Evolutionary conservation across 2,888 invertebrate species (phyloP).

Genomic region (Ophioninae sp.): DNA sequence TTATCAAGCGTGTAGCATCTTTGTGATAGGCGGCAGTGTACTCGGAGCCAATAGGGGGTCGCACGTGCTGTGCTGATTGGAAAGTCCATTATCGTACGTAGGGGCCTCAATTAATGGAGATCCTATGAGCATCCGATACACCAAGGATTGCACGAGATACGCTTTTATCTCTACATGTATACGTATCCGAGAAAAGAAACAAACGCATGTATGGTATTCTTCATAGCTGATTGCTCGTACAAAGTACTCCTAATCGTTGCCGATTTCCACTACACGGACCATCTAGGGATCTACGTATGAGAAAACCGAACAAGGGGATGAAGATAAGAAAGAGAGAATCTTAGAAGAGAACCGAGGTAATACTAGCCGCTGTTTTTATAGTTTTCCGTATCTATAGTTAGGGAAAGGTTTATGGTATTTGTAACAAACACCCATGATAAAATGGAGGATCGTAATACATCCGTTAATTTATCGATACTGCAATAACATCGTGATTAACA

Average conservation of each 20-base stretch:
- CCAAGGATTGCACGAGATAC: conserved; percentile 39
- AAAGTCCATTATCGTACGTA: conserved; percentile 63
- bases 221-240: neutral
- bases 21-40: conserved; percentile 6
- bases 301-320: no score
- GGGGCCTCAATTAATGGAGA: conserved; percentile 62
- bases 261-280: neutral
- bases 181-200: neutral
- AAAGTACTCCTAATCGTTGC: neutral
- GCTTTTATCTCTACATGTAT: conserved; percentile 10
- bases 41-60: conserved; percentile 33
- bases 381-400: no score
- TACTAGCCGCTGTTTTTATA: no score
- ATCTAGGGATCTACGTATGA: no score
- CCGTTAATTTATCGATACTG: no score
- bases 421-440: no score
- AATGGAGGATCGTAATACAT: no score
- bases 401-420: no score
- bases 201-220: neutral
- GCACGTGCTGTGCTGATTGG: conserved; percentile 57
- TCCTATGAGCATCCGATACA: conserved; percentile 58
- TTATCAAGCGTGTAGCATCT: conserved; percentile 39
- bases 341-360: no score
- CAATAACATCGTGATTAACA: no score
- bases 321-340: no score